Base-by-base conservation (phyloP, 2,113 vertebrate species). In the Panurus biarmicus region DNA sequence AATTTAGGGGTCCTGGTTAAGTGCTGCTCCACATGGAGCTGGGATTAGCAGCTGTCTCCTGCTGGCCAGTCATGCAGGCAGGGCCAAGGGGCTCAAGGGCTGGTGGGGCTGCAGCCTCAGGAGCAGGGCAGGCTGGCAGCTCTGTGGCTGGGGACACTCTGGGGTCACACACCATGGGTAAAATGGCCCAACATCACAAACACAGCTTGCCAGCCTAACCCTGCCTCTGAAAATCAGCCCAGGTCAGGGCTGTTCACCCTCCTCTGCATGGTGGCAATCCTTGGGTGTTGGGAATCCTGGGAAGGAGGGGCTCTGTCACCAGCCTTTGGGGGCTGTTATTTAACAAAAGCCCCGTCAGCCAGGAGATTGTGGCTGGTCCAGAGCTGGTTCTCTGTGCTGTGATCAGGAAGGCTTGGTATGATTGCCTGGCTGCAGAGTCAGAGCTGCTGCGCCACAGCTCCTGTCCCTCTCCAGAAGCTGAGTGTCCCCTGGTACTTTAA, bases 151-250 rank as follows among this genome's bases (percentile, higher is more conserved):
- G 23, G 57, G n/a, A 48, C 53, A 28, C 3, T 0, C 36, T 44
- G 38, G 35, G 42, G 33, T 17, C 58, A 44, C 57, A 42, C 12
- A 38, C 2, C 13, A 3, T 0, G 0, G 33, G 33, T 33, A 3
- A 31, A 54, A 28, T 4, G 54, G 35, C 61, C 56, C 38, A n/a
- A 6, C 7, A 11, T 50, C 3, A 5, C 65, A 53, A 33, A 22
- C 44, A 33, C 17, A 28, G 51, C 35, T 3, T 42, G 51, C 61
- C 44, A 42, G 21, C 36, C 33, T 13, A 11, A 21, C 25, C 22
- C 67, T 54, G 45, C 23, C 47, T 84, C 28, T 56, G 77, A 42
- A 82, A 80, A 45, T 0, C 57, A 45, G 61, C 36, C 50, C 13
- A 7, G 44, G 19, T 7, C 16, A 6, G 31, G 23, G 42, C 9